phyloP scores from a whole-genome alignment of 2,113 vertebrate species.

The Guaruba guarouba region DNA sequence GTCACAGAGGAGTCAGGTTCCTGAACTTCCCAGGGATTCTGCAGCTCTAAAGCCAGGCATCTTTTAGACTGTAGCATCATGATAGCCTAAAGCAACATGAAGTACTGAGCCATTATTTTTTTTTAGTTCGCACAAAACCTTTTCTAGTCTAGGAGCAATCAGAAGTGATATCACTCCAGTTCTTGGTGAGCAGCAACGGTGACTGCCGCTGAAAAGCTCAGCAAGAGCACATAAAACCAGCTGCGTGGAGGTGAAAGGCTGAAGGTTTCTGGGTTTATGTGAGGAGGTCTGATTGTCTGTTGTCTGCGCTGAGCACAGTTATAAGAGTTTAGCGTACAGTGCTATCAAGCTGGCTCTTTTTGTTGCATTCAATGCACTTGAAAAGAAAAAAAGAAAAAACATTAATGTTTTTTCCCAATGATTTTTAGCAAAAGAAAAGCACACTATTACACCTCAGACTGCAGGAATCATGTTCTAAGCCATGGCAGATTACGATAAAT shows the following conservation, averaged over 20 bases:
- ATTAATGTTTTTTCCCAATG: not conserved
- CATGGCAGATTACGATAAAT: not conserved
- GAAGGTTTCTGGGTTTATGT: not conserved
- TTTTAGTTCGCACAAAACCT: not conserved
- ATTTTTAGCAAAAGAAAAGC: not conserved
- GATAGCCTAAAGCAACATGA: not conserved
- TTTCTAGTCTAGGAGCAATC: not conserved
- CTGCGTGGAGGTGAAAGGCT: not conserved
- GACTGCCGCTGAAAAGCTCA: not conserved
- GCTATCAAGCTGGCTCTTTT: not conserved
- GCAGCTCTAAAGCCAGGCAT: not conserved
- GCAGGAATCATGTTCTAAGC: not conserved
- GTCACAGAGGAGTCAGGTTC: not conserved
- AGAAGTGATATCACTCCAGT: not conserved
- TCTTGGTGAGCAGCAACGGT: not conserved
- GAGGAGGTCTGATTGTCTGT: not conserved
- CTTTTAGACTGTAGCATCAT: not conserved
- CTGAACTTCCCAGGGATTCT: constrained; percentile 38
- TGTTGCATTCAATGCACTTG: not conserved
- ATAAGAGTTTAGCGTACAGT: not conserved
- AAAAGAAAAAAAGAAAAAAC: not conserved
- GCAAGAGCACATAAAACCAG: not conserved
- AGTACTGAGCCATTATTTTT: not conserved
- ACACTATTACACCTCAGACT: not conserved
- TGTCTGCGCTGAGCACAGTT: not conserved